A percentile compares a stretch with the other conserved stretches of the same genome.
phyloP scores from a whole-genome alignment of 2,113 vertebrate species.

The Epinephelus cyanopodus region DNA sequence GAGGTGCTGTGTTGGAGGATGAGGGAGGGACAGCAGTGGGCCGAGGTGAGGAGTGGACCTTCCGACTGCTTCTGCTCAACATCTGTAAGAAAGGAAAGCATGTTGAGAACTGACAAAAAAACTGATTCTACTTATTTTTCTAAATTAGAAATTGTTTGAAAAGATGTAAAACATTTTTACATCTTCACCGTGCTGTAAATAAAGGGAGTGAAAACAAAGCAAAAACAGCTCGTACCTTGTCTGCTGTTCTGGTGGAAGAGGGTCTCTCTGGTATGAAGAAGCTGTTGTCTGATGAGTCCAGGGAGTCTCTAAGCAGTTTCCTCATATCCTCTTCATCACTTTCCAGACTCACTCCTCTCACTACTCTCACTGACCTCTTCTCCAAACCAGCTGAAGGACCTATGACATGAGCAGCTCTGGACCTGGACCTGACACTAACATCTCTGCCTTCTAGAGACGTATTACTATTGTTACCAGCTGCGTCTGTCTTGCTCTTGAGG shows the following conservation, averaged over 20 bases:
- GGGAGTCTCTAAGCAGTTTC: constrained; percentile 72
- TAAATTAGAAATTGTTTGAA: background rate
- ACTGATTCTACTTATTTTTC: background rate
- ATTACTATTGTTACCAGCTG: no score
- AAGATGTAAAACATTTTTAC: background rate
- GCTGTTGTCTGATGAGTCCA: constrained; percentile 66
- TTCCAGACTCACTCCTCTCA: constrained; percentile 65
- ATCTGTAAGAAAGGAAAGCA: constrained; percentile 54
- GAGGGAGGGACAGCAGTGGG: constrained; percentile 1
- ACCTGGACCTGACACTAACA: constrained; percentile 6
- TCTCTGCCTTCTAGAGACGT: background rate
- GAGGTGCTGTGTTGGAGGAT: background rate
- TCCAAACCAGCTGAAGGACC: background rate
- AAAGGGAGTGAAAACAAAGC: no score
- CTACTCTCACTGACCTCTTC: constrained; percentile 5
- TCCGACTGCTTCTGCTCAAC: constrained; percentile 41
- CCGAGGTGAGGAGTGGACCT: constrained; percentile 13
- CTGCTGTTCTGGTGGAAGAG: constrained; percentile 16
- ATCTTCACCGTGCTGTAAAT: no score
- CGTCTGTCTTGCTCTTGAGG: constrained; percentile 73
- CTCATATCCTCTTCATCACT: constrained; percentile 86
- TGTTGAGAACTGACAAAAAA: background rate
- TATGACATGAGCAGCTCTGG: constrained; percentile 3
- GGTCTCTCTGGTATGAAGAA: constrained; percentile 27
- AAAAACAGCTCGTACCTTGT: constrained; percentile 45